These are phyloP conservation scores for Xiphorhynchus elegans DNA, from an alignment of 2,113 vertebrate genomes.

Conservation along the genomic window DNA sequence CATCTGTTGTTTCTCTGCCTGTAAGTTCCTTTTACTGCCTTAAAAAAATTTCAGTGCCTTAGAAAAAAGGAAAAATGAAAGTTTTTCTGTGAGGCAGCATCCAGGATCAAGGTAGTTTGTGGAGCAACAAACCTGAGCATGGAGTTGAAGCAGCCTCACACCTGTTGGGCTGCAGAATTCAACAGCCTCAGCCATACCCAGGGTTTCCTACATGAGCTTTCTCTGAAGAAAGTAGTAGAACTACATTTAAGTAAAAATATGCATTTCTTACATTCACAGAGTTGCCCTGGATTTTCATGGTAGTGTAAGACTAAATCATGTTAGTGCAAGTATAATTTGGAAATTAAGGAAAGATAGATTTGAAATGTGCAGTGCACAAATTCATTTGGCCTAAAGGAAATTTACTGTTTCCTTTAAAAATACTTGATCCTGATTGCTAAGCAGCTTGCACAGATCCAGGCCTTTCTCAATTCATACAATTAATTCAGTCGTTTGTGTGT, in stretches of 20 bases:
- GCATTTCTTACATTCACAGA: not conserved
- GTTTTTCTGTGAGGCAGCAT: not conserved
- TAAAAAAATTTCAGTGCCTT: not conserved
- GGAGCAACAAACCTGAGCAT: not conserved
- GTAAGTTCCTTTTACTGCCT: not conserved
- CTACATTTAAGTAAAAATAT: accelerated
- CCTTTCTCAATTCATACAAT: not conserved
- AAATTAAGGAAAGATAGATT: not conserved
- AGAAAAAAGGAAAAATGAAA: not conserved
- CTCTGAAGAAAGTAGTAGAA: not conserved
- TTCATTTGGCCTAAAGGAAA: not conserved
- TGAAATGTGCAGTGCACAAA: not conserved
- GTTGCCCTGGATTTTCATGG: not conserved
- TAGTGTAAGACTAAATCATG: not conserved
- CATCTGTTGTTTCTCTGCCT: not conserved
- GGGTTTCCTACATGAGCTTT: not conserved
- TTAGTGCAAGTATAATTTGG: not conserved
- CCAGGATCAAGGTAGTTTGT: not conserved
- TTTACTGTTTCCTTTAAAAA: not conserved
- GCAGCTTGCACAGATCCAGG: not conserved
- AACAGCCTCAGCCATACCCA: not conserved
- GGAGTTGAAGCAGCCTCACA: not conserved
- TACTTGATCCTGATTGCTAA: not conserved
- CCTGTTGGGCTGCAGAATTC: not conserved
- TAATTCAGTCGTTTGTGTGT: not conserved